Percentiles rank a stretch among this genome's conserved stretches.
Conservation (phyloP, 2,888 invertebrate species). For the Pemphredon lugubris region DNA sequence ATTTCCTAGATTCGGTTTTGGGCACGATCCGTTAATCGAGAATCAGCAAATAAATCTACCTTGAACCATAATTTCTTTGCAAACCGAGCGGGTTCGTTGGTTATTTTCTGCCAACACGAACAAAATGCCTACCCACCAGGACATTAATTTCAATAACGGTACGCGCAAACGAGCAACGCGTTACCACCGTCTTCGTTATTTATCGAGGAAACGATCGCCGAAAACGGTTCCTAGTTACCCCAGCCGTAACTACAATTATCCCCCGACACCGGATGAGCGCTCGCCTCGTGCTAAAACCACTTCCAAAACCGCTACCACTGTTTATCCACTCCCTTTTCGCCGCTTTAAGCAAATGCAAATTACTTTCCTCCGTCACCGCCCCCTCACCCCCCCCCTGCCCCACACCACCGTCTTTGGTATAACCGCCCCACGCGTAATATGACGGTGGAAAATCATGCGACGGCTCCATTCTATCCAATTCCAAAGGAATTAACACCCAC, state of each 20-base stretch:
- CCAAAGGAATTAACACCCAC: too few species aligned
- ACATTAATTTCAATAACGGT: too few species aligned
- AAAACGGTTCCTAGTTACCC: background rate
- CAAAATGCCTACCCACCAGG: too few species aligned
- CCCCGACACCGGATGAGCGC: too few species aligned
- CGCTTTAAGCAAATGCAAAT: slow-evolving; percentile 8
- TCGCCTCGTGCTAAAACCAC: background rate
- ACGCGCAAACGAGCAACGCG: background rate
- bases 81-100: too few species aligned
- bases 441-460: too few species aligned
- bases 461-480: too few species aligned
- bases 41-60: too few species aligned
- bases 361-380: background rate
- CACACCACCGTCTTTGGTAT: slow-evolving; percentile 43
- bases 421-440: background rate
- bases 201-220: background rate
- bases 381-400: background rate
- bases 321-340: slow-evolving; percentile 4
- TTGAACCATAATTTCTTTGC: too few species aligned
- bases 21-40: too few species aligned
- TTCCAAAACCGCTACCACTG: background rate
- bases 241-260: background rate
- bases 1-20: too few species aligned
- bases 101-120: too few species aligned
- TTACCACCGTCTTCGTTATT: background rate